Evolutionary conservation across 2,888 invertebrate species (phyloP).

Genomic region (Meganola albula): DNA sequence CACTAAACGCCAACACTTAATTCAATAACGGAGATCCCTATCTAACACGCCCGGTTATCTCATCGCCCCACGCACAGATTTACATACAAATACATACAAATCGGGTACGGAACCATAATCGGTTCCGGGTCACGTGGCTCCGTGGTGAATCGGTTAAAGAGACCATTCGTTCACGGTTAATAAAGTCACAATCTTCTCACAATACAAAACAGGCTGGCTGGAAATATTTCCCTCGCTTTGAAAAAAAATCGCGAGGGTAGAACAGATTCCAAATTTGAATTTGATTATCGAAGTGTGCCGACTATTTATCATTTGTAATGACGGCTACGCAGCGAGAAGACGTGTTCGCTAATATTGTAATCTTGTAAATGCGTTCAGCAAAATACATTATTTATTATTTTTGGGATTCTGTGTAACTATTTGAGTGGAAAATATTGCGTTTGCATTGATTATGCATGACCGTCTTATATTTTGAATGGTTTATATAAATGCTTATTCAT

Average conservation of each 20-base stretch:
- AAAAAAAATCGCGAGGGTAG: slow-evolving; percentile 59
- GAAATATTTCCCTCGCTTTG: slow-evolving; percentile 47
- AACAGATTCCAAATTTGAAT: slow-evolving; percentile 78
- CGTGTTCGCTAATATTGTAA: slow-evolving; percentile 72
- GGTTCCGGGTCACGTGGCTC: slow-evolving; percentile 79
- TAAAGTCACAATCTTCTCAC: slow-evolving; percentile 75
- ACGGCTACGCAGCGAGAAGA: slow-evolving; percentile 58
- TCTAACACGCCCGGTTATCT: slow-evolving; percentile 68
- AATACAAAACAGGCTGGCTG: slow-evolving; percentile 61
- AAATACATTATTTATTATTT: slow-evolving; percentile 69
- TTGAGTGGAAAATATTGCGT: slow-evolving; percentile 68
- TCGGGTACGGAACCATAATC: slow-evolving; percentile 64
- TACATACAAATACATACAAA: slow-evolving; percentile 73
- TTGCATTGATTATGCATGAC: slow-evolving; percentile 58
- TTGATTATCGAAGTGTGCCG: slow-evolving; percentile 77
- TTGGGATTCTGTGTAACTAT: slow-evolving; percentile 45
- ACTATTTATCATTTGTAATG: slow-evolving; percentile 77
- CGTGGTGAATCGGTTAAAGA: slow-evolving; percentile 78
- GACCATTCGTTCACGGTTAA: slow-evolving; percentile 73
- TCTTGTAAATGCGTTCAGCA: slow-evolving; percentile 70
- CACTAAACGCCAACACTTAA: slow-evolving; percentile 61
- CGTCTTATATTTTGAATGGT: slow-evolving; percentile 35
- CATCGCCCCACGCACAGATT: slow-evolving; percentile 62
- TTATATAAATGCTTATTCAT: slow-evolving; percentile 32
- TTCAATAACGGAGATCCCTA: slow-evolving; percentile 69